phyloP scores from a whole-genome alignment of 2,797 vertebrate species.

The Xenops minutus region DNA sequence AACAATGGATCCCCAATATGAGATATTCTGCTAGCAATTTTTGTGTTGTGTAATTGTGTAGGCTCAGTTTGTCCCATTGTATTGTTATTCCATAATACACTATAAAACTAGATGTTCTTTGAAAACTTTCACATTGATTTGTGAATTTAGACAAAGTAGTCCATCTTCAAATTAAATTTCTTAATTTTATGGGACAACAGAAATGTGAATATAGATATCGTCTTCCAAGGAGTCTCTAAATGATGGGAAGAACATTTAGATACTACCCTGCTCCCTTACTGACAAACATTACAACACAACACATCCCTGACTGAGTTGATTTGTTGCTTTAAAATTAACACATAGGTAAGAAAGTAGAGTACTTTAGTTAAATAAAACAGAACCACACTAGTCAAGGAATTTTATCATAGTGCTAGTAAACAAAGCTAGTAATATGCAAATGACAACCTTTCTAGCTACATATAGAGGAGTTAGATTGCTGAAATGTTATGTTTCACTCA shows the following conservation, averaged over 20 bases:
- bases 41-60: neutral
- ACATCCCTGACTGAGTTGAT: neutral
- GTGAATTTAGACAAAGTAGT: neutral
- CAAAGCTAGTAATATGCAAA: neutral
- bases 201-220: neutral
- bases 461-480: neutral
- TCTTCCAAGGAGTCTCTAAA: neutral
- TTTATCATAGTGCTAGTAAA: neutral
- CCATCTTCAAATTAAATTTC: neutral
- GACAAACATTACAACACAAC: neutral
- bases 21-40: neutral
- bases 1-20: neutral
- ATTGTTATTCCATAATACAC: neutral
- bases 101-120: neutral
- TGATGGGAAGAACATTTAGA: neutral
- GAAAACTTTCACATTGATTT: neutral
- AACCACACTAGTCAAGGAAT: neutral
- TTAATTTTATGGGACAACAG: neutral
- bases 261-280: neutral
- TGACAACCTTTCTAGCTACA: neutral
- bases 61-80: neutral
- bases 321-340: neutral
- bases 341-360: neutral
- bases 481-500: neutral
- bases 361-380: neutral